Percentiles rank a stretch among this genome's conserved stretches.
These are phyloP conservation scores for Strongylocentrotus purpuratus DNA, from an alignment of 35 echinoderm and acorn worm genomes.

Conservation along the genomic window DNA sequence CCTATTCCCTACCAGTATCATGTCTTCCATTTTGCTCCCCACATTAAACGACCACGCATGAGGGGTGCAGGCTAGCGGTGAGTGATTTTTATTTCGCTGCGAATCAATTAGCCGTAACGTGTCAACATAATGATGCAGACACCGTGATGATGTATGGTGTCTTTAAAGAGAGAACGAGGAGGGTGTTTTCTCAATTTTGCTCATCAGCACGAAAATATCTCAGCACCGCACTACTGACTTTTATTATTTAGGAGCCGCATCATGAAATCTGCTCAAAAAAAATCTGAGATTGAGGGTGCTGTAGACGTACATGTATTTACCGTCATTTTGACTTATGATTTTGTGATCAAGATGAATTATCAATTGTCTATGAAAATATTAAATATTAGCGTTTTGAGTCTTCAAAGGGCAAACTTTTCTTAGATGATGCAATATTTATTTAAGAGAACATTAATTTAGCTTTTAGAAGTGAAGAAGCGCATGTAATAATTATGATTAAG, in stretches of 20 bases:
- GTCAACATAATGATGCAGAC: constrained; percentile 35
- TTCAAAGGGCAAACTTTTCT: background rate
- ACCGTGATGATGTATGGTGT: constrained; percentile 22
- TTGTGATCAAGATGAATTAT: background rate
- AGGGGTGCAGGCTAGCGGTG: background rate
- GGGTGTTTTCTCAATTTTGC: constrained; percentile 2
- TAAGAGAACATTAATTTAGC: too few relatives aligned
- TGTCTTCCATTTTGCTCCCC: background rate
- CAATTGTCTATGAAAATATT: background rate
- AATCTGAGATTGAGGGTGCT: background rate
- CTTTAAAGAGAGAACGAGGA: background rate
- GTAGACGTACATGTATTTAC: background rate
- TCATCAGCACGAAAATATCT: background rate
- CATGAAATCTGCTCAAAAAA: background rate
- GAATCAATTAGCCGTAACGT: constrained; percentile 46
- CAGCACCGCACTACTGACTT: background rate
- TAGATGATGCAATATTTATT: too few relatives aligned
- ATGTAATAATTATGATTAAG: too few relatives aligned
- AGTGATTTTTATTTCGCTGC: background rate
- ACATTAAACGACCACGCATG: background rate
- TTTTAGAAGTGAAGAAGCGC: too few relatives aligned
- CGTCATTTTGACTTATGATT: background rate
- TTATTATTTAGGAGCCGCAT: background rate
- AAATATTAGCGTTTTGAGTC: background rate
- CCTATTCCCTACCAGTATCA: background rate